Evolutionary conservation across 2,113 vertebrate species (phyloP).

Genomic region (Sarotherodon lohbergeri): DNA sequence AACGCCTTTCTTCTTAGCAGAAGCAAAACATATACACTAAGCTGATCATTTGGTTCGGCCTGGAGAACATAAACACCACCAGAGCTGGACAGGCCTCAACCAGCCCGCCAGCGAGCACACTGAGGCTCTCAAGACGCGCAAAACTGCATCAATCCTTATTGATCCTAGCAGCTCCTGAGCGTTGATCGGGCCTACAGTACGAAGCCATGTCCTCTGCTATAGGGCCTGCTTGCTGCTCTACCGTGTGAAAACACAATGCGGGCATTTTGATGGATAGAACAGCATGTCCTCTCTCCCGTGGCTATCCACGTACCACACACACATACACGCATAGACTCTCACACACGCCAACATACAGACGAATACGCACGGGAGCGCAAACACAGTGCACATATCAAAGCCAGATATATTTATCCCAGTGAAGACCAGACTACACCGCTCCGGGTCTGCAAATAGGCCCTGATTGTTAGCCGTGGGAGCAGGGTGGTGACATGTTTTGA

Average conservation of each 20-base stretch:
- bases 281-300: conserved; percentile 59
- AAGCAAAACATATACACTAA: background rate
- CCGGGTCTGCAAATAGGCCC: conserved; percentile 37
- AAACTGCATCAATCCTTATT: conserved; percentile 38
- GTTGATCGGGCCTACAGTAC: conserved; percentile 39
- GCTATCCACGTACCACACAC: conserved; percentile 21
- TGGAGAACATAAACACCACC: background rate
- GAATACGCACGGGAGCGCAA: conserved; percentile 25
- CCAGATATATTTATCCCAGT: conserved; percentile 10
- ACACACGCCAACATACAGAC: background rate
- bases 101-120: background rate
- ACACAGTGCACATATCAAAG: conserved; percentile 33
- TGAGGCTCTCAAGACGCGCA: conserved; percentile 29
- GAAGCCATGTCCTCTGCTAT: conserved; percentile 39
- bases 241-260: conserved; percentile 71
- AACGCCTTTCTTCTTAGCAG: background rate
- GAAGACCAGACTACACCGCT: conserved; percentile 22
- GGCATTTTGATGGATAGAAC: conserved; percentile 73
- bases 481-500: conserved; percentile 60
- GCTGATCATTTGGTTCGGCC: background rate
- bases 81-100: conserved; percentile 8
- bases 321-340: background rate
- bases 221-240: conserved; percentile 54
- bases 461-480: conserved; percentile 34
- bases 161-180: conserved; percentile 39